These are phyloP conservation scores for Micromesistius poutassou DNA, from an alignment of 2,797 vertebrate species.

Conservation along the genomic window DNA sequence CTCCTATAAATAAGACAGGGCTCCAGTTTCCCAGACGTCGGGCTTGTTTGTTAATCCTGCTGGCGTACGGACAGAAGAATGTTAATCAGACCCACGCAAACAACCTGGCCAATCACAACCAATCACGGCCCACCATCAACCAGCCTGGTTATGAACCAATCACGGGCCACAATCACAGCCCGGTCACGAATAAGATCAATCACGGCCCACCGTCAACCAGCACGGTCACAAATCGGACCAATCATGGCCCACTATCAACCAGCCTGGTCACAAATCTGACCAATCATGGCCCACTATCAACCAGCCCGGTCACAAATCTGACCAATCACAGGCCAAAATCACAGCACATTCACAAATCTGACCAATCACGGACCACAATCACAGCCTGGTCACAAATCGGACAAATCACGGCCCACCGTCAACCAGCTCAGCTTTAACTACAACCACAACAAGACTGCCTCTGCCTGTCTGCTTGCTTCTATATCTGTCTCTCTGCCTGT, in stretches of 20 bases:
- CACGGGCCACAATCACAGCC: slow-evolving; percentile 3
- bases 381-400: slow-evolving; percentile 19
- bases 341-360: background rate
- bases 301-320: background rate
- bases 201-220: slow-evolving; percentile 20
- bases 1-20: slow-evolving; percentile 5
- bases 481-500: background rate
- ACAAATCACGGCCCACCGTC: background rate
- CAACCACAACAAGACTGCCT: background rate
- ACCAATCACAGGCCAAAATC: no score
- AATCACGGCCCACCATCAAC: slow-evolving; percentile 20
- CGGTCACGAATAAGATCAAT: slow-evolving; percentile 14
- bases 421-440: background rate
- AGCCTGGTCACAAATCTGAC: slow-evolving; percentile 11
- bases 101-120: slow-evolving; percentile 1
- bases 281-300: slow-evolving; percentile 14
- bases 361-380: background rate
- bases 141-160: background rate
- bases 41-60: slow-evolving; percentile 39
- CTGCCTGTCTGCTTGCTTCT: background rate
- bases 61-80: slow-evolving; percentile 43
- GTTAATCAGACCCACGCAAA: slow-evolving; percentile 43
- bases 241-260: slow-evolving; percentile 19
- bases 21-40: slow-evolving; percentile 30
- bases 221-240: slow-evolving; percentile 11